Evolutionary conservation across 92 coral and sea anemone species (phyloP).

Genomic region (Desmophyllum pertusum): DNA sequence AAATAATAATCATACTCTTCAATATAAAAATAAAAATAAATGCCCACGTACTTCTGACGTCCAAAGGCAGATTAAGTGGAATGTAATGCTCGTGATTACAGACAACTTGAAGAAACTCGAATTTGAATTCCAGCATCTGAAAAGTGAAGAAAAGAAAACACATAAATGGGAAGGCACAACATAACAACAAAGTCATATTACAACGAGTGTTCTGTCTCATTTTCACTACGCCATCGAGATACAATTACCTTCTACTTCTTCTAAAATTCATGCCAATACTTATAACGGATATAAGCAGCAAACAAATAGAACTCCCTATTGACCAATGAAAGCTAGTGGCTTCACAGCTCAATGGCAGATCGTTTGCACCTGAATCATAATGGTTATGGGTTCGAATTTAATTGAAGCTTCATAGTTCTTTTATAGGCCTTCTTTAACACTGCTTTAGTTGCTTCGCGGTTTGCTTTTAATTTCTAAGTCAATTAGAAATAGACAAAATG

Average conservation of each 20-base stretch:
- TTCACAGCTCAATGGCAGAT: not conserved
- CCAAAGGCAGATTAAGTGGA: slow-evolving; percentile 95
- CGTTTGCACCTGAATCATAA: not conserved
- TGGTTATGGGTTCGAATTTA: too few species aligned
- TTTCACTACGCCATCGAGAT: not conserved
- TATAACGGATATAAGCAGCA: too few species aligned
- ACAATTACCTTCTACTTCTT: too few species aligned
- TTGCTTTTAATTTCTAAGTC: not conserved
- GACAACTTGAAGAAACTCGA: slow-evolving; percentile 91
- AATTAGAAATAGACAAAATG: not conserved
- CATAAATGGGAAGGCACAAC: not conserved
- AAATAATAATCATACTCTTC: not conserved
- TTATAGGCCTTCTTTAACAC: not conserved
- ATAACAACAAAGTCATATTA: not conserved
- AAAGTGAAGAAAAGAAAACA: not conserved
- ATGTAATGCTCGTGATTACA: slow-evolving; percentile 98
- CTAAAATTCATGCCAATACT: too few species aligned
- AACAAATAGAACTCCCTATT: not conserved
- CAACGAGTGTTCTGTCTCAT: not conserved
- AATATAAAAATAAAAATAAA: not conserved
- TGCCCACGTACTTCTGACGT: slow-evolving; percentile 73
- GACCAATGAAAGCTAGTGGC: not conserved
- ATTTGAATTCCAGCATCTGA: slow-evolving; percentile 98
- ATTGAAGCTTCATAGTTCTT: too few species aligned
- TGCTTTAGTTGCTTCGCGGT: not conserved